phyloP scores from a whole-genome alignment of 2,113 vertebrate genomes.

The Alosa alosa region DNA sequence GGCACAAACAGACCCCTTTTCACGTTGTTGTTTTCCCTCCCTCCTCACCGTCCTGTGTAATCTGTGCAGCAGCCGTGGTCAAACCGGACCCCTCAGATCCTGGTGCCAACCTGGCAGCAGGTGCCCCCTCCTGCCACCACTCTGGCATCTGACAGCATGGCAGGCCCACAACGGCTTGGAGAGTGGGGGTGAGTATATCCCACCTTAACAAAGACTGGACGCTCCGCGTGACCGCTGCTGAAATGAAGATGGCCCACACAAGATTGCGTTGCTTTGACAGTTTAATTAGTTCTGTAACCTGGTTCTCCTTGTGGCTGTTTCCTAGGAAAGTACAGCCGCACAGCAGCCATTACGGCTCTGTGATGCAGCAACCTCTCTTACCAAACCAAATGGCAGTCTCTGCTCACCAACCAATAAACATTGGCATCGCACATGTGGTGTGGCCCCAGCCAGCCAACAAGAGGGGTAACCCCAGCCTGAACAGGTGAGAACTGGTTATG shows the following conservation, averaged over 20 bases:
- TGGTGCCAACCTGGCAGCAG: conserved; percentile 92
- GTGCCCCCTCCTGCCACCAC: conserved; percentile 80
- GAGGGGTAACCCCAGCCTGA: conserved; percentile 84
- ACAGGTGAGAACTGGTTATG: conserved; percentile 73
- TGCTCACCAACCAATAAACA: conserved; percentile 88
- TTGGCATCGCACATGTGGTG: conserved; percentile 94
- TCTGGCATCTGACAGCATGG: conserved; percentile 80
- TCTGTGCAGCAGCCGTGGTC: conserved; percentile 82
- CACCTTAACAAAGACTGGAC: neutral
- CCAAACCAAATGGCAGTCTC: conserved; percentile 91
- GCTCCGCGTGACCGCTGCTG: neutral
- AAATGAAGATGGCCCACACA: neutral
- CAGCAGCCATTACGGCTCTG: conserved; percentile 81
- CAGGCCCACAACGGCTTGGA: conserved; percentile 82
- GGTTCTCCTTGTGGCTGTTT: conserved; percentile 28
- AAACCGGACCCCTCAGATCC: conserved; percentile 84
- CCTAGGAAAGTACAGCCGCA: conserved; percentile 84
- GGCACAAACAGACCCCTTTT: neutral
- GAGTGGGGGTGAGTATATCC: conserved; percentile 88
- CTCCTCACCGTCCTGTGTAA: conserved; percentile 2
- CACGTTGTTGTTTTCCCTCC: neutral
- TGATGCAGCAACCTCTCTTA: conserved; percentile 86
- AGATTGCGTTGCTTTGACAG: neutral
- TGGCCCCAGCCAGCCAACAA: conserved; percentile 91
- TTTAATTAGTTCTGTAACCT: neutral